A percentile compares a stretch with the other conserved stretches of the same genome.
These are phyloP conservation scores for Pseudomugil tenellus DNA, from an alignment of 2,797 vertebrate genomes.

Conservation along the genomic window DNA sequence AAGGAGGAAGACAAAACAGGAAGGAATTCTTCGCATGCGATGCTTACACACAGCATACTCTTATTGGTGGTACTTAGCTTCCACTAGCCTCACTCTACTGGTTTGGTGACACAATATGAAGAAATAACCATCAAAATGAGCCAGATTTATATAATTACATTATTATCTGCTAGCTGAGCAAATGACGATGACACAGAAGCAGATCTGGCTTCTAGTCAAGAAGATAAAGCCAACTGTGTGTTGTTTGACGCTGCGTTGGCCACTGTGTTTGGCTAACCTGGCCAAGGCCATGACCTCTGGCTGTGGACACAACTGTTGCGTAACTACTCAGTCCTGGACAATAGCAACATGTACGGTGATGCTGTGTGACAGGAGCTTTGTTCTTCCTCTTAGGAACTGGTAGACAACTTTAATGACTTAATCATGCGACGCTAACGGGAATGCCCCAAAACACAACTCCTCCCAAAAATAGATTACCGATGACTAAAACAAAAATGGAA, in stretches of 20 bases:
- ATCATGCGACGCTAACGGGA: conserved; percentile 59
- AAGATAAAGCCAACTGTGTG: conserved; percentile 8
- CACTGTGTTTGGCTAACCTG: conserved; percentile 44
- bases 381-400: conserved; percentile 58
- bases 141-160: conserved; percentile 3
- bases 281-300: conserved; percentile 44
- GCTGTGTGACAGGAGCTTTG: conserved; percentile 63
- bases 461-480: conserved; percentile 55
- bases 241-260: conserved; percentile 27
- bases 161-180: background rate
- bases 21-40: background rate
- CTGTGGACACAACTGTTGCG: conserved; percentile 32
- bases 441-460: conserved; percentile 48
- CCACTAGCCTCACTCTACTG: background rate
- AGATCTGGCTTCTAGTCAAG: background rate
- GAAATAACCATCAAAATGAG: conserved; percentile 17
- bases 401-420: conserved; percentile 66
- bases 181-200: background rate
- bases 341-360: conserved; percentile 58
- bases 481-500: conserved; percentile 17
- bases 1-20: conserved; percentile 4
- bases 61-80: conserved; percentile 1
- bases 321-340: conserved; percentile 54
- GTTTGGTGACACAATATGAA: conserved; percentile 24
- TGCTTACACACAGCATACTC: conserved; percentile 15